Evolutionary conservation across 2,888 invertebrate genomes (phyloP), one percentile per base, ranked within the genome.

Genomic region (Coremacera marginata): DNA sequence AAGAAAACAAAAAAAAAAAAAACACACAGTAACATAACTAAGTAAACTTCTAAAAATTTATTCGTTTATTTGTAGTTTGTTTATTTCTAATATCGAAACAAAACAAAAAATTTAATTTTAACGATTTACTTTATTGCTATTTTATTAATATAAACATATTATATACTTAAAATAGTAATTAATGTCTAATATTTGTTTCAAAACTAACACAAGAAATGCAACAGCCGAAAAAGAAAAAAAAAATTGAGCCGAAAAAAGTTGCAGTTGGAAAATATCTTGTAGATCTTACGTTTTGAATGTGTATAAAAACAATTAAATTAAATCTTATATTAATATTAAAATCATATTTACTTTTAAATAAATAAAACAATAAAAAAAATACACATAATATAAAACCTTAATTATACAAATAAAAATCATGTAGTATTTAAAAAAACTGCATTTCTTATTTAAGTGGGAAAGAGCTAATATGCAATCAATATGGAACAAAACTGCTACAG

Each of bases 241-340:
- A 57, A 3, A 37, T 3, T 25, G 22, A 22, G 0, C 22, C 3
- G 3, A 44, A 37, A 74, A 25, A 25, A 22, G 5, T 55, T 27
- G 52, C 49, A 57, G 37, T 19, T 52, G 19, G 19, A 70, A 52
- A 70, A 52, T 60, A 16, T 60, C 62, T 60, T 75, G 37, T 75
- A 75, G 27, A 70, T 44, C 51, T 68, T 75, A 68, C 60, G 68
- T 70, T 75, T 75, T 70, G 34, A 75, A 75, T 75, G 70, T 75
- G 75, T 75, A 75, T 75, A 75, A 75, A 68, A 68, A 57, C 34
- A 63, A 74, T 37, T 67, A 74, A 67, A 74, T 67, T 67, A 73
- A 73, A 34, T 55, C 52, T 75, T 60, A 68, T 51, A 49, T 51
- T 52, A 49, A 70, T 31, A 31, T 51, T 60, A 14, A 73, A 55